A percentile compares a stretch with the other conserved stretches of the same genome.
Conservation (phyloP, 92 coral and sea anemone species). For the Pocillopora meandrina region DNA sequence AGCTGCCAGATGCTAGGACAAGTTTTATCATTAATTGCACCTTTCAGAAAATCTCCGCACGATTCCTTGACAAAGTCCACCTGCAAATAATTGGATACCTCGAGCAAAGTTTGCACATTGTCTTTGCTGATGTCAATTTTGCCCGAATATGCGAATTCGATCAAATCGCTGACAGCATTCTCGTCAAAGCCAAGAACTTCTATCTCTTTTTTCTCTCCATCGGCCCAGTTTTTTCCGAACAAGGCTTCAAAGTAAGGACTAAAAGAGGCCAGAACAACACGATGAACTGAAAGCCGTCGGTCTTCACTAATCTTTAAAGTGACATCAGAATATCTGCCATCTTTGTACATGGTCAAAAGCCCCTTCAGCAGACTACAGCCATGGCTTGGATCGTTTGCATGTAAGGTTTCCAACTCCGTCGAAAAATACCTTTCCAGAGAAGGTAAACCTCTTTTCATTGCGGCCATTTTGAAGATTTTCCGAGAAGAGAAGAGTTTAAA, state of each 20-base stretch:
- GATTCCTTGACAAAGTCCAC: constrained; percentile 59
- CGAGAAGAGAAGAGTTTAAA: too few species aligned
- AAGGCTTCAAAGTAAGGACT: constrained; percentile 74
- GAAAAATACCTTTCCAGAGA: background rate
- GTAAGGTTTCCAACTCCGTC: background rate
- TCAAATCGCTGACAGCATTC: constrained; percentile 47
- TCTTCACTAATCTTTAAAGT: constrained; percentile 54
- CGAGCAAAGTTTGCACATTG: constrained; percentile 73
- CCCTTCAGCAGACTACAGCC: background rate
- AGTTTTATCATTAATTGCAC: constrained; percentile 34
- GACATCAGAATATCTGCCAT: constrained; percentile 67
- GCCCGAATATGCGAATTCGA: constrained; percentile 85
- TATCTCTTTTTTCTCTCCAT: constrained; percentile 62
- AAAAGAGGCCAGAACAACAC: constrained; percentile 71
- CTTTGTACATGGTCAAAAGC: constrained; percentile 23
- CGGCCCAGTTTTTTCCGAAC: constrained; percentile 60
- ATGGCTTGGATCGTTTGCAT: background rate
- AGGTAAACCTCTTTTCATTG: background rate
- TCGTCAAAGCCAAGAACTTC: constrained; percentile 62
- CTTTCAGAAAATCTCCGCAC: constrained; percentile 54
- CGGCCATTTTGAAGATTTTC: background rate
- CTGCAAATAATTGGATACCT: constrained; percentile 52
- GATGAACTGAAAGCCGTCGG: constrained; percentile 71
- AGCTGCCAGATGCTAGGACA: constrained; percentile 54
- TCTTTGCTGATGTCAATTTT: constrained; percentile 52